Evolutionary conservation across 2,113 vertebrate genomes (phyloP), one percentile per base, ranked within the genome.

Genomic region (Panthera leo): DNA sequence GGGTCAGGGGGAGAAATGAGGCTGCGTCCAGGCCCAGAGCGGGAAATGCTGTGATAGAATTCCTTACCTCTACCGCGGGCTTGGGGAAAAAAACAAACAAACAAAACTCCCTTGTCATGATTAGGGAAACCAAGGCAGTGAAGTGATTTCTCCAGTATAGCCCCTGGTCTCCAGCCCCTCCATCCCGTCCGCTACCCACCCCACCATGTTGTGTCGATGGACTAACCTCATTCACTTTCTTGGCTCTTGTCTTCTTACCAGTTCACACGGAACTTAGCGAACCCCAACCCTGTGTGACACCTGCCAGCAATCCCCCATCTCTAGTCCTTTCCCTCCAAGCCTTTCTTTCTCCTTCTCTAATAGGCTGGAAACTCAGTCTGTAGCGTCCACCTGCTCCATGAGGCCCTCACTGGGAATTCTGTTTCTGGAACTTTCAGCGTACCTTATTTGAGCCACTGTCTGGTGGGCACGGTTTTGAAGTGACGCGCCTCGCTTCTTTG

Each of bases 121-220:
- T 23, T 18, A 73, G 34, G 78, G 23, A 94, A 89, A 86, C 53
- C 13, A 27, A 88, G 45, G 36, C 68, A 89, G 36, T 8, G 6
- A 71, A 25, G 5, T 79, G 71, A 9, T 16, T 21, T 3, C 11
- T 27, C 45, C n/a, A 80, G 27, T 1, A 1, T 12, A 45, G 1
- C 5, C 42, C 23, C 31, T 27, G 51, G 2, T 36, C 9, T 55
- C 39, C 45, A 7, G 36, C 13, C 9, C 42, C 23, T 45, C 25
- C 0, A 12, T 21, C 39, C 42, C 1, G 16, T 12, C 68, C 34
- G 9, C 13, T 5, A 18, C 5, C 25, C 12, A 1, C 34, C 68
- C n/a, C 8, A 3, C 34, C 11, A 2, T 14, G 42, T 21, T 23
- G 4, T 42, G 39, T 45, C 0, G 0, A 13, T 34, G 51, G 19